Conservation (phyloP, 2,797 vertebrate genomes). For the Luscinia megarhynchos region DNA sequence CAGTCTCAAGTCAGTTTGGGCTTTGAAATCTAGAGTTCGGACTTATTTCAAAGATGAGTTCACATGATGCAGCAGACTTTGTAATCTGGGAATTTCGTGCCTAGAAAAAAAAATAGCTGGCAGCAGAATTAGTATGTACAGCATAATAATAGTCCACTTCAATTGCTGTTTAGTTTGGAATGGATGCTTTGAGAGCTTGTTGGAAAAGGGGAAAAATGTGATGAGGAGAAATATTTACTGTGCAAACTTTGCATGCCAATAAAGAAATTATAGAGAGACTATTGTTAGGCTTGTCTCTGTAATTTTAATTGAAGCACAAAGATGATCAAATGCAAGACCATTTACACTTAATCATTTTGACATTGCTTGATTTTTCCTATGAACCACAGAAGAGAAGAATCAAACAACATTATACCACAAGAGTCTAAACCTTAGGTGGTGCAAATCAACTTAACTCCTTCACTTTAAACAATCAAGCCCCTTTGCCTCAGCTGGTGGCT, state of each 20-base stretch:
- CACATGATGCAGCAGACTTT: conserved; percentile 36
- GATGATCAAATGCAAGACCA: conserved; percentile 48
- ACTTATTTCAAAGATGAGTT: conserved; percentile 54
- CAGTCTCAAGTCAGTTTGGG: conserved; percentile 35
- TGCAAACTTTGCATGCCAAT: conserved; percentile 34
- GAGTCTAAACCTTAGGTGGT: conserved; percentile 28
- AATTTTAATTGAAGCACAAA: conserved; percentile 53
- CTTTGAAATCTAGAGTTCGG: conserved; percentile 35
- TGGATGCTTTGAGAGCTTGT: conserved; percentile 59
- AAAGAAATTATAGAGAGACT: conserved; percentile 64
- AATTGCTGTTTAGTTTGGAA: conserved; percentile 64
- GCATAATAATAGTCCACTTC: conserved; percentile 42
- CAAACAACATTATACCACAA: background rate
- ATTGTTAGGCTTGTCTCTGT: conserved; percentile 52
- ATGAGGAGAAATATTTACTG: conserved; percentile 55
- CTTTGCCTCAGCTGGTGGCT: background rate
- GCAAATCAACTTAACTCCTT: conserved; percentile 31
- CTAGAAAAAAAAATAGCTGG: conserved; percentile 44
- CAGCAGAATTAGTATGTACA: conserved; percentile 64
- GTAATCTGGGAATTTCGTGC: conserved; percentile 48
- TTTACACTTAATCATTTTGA: conserved; percentile 54
- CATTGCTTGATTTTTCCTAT: conserved; percentile 34
- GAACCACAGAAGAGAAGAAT: conserved; percentile 5
- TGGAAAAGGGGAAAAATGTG: background rate
- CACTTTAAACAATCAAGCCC: background rate